Evolutionary conservation across 2,113 vertebrate genomes (phyloP).

Genomic region (Atlantisia rogersi): DNA sequence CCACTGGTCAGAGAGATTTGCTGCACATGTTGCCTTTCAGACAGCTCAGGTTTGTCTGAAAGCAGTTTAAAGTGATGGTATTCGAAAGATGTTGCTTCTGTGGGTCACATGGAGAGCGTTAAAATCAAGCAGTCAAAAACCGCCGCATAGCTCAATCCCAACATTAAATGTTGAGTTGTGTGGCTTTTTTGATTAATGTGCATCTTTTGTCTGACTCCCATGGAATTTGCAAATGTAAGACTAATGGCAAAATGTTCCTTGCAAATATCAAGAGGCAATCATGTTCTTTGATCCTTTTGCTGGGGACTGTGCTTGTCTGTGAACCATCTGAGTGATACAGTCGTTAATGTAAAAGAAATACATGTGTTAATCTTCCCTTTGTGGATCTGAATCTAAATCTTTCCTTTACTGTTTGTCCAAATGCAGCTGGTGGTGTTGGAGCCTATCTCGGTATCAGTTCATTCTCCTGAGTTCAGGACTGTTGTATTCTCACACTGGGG

Average conservation of each 20-base stretch:
- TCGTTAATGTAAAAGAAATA: neutral
- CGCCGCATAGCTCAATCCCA: neutral
- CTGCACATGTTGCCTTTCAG: neutral
- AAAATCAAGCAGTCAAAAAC: neutral
- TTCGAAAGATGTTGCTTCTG: neutral
- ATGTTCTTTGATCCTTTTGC: neutral
- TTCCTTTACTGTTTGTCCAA: neutral
- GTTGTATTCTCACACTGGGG: neutral
- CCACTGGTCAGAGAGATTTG: neutral
- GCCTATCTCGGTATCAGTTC: accelerated
- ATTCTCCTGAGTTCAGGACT: accelerated
- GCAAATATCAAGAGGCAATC: neutral
- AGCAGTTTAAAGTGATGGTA: neutral
- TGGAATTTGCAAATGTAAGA: neutral
- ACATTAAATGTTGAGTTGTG: neutral
- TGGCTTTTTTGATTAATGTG: neutral
- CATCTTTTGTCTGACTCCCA: neutral
- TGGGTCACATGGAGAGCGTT: neutral
- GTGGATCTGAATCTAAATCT: neutral
- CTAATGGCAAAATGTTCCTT: neutral
- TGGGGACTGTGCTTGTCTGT: neutral
- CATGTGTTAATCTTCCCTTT: neutral
- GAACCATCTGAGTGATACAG: neutral
- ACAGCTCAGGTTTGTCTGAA: neutral
- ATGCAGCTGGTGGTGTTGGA: neutral